Evolutionary conservation across 2,797 vertebrate species (phyloP), one percentile per base, ranked within the genome.

Genomic region (Gobio occitaniae): DNA sequence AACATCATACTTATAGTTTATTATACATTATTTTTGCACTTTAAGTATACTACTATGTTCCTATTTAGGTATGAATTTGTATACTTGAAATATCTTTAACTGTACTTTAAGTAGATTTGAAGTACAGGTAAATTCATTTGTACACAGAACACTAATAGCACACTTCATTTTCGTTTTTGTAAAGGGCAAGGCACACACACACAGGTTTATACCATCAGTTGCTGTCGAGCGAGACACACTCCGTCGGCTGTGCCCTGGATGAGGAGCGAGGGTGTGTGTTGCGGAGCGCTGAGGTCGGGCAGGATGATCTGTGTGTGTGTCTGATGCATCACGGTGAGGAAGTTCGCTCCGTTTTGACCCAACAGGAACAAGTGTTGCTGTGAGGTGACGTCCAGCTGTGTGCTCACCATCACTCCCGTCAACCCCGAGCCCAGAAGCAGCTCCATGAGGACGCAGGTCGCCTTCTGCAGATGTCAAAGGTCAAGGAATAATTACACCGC

Each of bases 251-350:
- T 95, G 84, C 96, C 96, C 92, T 95, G 95, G 89, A 96, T 96
- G 71, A 95, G 94, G 84, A 96, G 91, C 0, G 94, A 94, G 1
- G 94, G 92, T 1, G 94, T 90, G 89, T 92, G 93, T 80, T 95
- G 95, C 25, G 95, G 95, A 15, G 92, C 92, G 2, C 92, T 95
- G 71, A 96, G 95, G 92, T 96, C 96, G 0, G 95, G 96, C 15
- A 96, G 88, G 75, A 96, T 90, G 85, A 96, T 96, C 92, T 96
- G 96, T 4, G 96, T 96, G 88, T 96, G 95, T 13, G 95, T 96
- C 91, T 96, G 94, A 86, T 96, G 96, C 96, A 96, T 96, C 71
- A 96, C 93, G 0, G 92, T 94, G 84, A 96, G 90, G 90, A 96
- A 96, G 89, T 95, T 95, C 41, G 94, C 91, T n/a, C 95, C 96